phyloP scores from a whole-genome alignment of 2,797 vertebrate genomes.

The Hylomyscus alleni region DNA sequence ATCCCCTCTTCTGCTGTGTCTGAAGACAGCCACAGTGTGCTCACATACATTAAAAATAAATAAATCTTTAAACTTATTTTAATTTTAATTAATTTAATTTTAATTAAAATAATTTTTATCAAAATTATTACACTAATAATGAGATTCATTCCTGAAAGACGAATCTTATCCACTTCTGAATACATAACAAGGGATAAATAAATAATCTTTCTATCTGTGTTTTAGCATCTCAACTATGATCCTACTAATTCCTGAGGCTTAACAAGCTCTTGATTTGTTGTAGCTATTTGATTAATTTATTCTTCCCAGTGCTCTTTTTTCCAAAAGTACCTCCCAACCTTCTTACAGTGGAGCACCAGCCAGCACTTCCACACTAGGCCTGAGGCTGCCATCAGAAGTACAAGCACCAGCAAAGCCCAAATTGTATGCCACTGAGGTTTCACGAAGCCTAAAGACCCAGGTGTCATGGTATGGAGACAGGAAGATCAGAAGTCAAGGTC shows the following conservation, averaged over 20 bases:
- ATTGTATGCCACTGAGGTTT: neutral
- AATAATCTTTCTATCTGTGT: neutral
- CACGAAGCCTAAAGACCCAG: neutral
- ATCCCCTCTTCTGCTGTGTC: neutral
- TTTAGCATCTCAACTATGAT: neutral
- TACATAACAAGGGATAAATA: neutral
- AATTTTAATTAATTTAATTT: neutral
- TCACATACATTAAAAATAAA: neutral
- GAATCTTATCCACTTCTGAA: neutral
- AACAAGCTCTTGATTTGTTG: neutral
- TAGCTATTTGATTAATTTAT: neutral
- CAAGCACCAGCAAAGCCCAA: neutral
- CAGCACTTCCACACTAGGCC: neutral
- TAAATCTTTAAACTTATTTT: neutral
- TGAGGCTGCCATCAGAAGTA: neutral
- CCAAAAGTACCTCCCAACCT: neutral
- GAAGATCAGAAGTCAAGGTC: neutral
- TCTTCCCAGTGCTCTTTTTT: neutral
- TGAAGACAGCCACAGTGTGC: neutral
- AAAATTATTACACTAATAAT: neutral
- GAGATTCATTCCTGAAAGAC: neutral
- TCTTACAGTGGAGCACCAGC: neutral
- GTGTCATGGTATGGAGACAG: neutral
- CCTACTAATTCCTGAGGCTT: neutral
- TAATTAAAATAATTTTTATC: neutral